Conservation (phyloP, 2,113 vertebrate genomes). For the Theropithecus gelada region DNA sequence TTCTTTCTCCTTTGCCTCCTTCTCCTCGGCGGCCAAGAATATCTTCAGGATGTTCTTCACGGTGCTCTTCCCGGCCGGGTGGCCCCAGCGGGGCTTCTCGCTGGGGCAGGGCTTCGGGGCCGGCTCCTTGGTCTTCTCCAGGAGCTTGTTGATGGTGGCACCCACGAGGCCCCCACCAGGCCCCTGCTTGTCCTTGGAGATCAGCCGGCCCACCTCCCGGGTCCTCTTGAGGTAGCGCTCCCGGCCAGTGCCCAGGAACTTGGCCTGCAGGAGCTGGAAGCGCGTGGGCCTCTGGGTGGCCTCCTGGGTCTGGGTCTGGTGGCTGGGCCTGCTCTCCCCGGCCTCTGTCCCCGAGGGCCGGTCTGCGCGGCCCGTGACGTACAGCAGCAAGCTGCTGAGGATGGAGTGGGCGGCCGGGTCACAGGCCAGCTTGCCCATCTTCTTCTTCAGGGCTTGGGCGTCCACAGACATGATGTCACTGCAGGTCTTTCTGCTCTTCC, state of each 20-base stretch:
- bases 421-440: slow-evolving; percentile 83
- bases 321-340: slow-evolving; percentile 45
- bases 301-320: not conserved
- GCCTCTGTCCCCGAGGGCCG: slow-evolving; percentile 8
- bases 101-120: not conserved
- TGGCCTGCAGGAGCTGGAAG: slow-evolving; percentile 93
- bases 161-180: slow-evolving; percentile 51
- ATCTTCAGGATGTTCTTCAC: slow-evolving; percentile 90
- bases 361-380: slow-evolving; percentile 77
- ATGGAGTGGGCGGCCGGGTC: slow-evolving; percentile 83
- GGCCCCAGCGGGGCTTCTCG: slow-evolving; percentile 65
- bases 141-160: slow-evolving; percentile 75
- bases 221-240: slow-evolving; percentile 85
- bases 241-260: slow-evolving; percentile 88
- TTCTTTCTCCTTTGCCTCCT: slow-evolving; percentile 77
- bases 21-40: slow-evolving; percentile 88
- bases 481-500: not conserved
- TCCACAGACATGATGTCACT: slow-evolving; percentile 75
- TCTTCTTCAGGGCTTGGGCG: slow-evolving; percentile 85
- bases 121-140: slow-evolving; percentile 74
- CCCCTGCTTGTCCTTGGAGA: slow-evolving; percentile 81
- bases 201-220: slow-evolving; percentile 90
- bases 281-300: slow-evolving; percentile 82
- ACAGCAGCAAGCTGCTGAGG: slow-evolving; percentile 90
- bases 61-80: slow-evolving; percentile 70